These are phyloP conservation scores for Malurus leucopterus DNA, from an alignment of 2,797 vertebrate species.

Conservation along the genomic window DNA sequence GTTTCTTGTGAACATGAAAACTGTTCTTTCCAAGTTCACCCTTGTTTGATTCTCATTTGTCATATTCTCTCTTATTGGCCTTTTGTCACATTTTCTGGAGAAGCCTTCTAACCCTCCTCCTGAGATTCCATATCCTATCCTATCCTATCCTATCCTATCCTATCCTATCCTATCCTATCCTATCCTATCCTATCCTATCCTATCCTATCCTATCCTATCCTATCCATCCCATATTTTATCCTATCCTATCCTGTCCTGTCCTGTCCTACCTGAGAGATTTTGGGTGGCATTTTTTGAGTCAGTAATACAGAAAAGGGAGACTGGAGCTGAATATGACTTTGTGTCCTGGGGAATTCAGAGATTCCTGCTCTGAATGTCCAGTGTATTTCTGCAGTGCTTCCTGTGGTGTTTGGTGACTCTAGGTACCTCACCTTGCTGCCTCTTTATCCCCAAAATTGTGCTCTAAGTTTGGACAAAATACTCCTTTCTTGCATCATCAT, in stretches of 20 bases:
- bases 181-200: no score
- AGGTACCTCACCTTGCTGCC: neutral
- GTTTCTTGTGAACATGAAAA: neutral
- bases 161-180: no score
- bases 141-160: no score
- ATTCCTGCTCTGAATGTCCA: neutral
- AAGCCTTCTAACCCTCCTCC: neutral
- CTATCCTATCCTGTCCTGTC: neutral
- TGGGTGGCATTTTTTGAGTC: neutral
- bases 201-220: no score
- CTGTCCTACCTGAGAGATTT: neutral
- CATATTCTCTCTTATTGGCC: neutral
- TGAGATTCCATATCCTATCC: neutral
- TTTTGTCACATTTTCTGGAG: neutral
- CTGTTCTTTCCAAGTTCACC: neutral
- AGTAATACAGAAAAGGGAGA: neutral
- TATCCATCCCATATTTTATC: no score
- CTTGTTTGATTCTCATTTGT: neutral
- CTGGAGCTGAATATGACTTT: neutral
- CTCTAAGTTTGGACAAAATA: neutral
- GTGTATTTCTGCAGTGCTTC: neutral
- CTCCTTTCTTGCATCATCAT: neutral
- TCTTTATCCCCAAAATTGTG: neutral
- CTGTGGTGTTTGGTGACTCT: accelerated
- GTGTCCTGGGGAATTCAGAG: no score